Percentiles rank a stretch among this genome's conserved stretches.
phyloP scores from a whole-genome alignment of 2,888 invertebrate species.

The Calliopum simillimum region DNA sequence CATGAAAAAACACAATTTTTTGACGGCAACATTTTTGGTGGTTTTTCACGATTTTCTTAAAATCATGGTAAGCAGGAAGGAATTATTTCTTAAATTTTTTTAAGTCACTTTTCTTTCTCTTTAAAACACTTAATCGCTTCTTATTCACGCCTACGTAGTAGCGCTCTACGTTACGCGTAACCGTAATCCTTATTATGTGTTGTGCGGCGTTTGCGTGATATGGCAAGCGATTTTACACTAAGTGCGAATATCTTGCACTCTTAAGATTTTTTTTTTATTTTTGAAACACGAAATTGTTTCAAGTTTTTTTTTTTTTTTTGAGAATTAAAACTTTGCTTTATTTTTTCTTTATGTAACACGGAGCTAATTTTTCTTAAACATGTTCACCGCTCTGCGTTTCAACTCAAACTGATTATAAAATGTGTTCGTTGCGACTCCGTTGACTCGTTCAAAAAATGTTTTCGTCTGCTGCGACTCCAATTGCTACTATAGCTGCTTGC shows the following conservation, averaged over 20 bases:
- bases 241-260: too few species aligned
- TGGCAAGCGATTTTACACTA: slow-evolving; percentile 20
- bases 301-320: slow-evolving; percentile 31
- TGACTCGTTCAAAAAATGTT: slow-evolving; percentile 63
- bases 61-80: slow-evolving; percentile 31
- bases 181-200: slow-evolving; percentile 51
- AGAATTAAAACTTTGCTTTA: slow-evolving; percentile 2
- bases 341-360: slow-evolving; percentile 33
- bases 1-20: background rate
- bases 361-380: slow-evolving; percentile 63
- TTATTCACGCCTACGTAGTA: slow-evolving; percentile 21
- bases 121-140: slow-evolving; percentile 42
- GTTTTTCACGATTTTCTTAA: slow-evolving; percentile 36
- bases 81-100: slow-evolving; percentile 30
- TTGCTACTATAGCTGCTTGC: slow-evolving; percentile 44
- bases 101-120: slow-evolving; percentile 39
- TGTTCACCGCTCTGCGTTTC: slow-evolving; percentile 67
- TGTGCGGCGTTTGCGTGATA: slow-evolving; percentile 31
- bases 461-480: slow-evolving; percentile 37
- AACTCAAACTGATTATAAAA: slow-evolving; percentile 66
- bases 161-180: slow-evolving; percentile 44
- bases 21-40: background rate
- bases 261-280: slow-evolving; percentile 1
- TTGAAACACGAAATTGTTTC: slow-evolving; percentile 17
- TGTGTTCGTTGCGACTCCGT: slow-evolving; percentile 63